phyloP scores from a whole-genome alignment of 1,140 invertebrate species.

The Trichonephila clavipes region DNA sequence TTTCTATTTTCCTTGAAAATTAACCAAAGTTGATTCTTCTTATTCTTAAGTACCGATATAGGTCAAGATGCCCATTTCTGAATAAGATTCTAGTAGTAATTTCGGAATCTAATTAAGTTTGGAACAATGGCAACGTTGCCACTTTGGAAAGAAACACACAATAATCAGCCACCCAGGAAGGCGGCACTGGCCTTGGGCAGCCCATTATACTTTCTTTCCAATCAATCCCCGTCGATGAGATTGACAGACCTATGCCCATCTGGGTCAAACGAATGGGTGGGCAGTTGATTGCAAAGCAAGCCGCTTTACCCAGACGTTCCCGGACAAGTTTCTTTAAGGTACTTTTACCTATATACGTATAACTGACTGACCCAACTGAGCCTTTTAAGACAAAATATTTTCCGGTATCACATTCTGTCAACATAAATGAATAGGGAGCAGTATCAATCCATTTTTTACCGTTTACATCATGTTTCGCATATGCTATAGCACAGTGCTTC shows the following conservation, averaged over 20 bases:
- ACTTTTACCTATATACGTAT: too few species aligned
- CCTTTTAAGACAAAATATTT: too few species aligned
- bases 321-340: background rate
- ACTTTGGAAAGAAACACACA: background rate
- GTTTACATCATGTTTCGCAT: too few species aligned
- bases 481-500: too few species aligned
- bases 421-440: too few species aligned
- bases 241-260: slow-evolving; percentile 52
- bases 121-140: slow-evolving; percentile 17
- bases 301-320: background rate
- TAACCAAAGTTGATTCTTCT: background rate
- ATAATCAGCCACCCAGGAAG: slow-evolving; percentile 38
- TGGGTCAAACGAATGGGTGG: slow-evolving; percentile 66
- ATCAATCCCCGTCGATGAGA: slow-evolving; percentile 48
- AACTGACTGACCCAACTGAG: too few species aligned
- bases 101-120: slow-evolving; percentile 42
- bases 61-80: slow-evolving; percentile 17
- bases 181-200: slow-evolving; percentile 42
- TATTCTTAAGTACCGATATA: background rate
- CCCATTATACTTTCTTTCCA: slow-evolving; percentile 20
- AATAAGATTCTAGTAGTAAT: background rate
- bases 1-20: background rate
- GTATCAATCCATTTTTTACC: too few species aligned
- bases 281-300: background rate
- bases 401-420: too few species aligned